A percentile compares a stretch with the other conserved stretches of the same genome.
phyloP scores from a whole-genome alignment of 2,888 invertebrate species.

The Stenolophus ochropezus region DNA sequence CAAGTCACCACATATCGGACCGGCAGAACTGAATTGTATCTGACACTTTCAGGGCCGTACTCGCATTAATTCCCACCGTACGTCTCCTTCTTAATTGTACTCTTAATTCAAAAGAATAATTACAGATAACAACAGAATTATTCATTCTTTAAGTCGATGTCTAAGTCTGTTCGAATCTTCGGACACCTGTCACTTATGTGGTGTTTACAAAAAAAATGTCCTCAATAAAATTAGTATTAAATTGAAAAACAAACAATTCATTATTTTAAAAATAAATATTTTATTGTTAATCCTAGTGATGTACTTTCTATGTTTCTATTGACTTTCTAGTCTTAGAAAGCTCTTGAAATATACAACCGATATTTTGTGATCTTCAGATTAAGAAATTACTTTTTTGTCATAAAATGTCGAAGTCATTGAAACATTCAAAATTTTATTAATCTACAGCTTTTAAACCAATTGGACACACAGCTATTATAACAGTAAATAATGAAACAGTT shows the following conservation, averaged over 20 bases:
- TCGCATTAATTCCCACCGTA: neutral
- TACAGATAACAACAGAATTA: no score
- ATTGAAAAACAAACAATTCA: neutral
- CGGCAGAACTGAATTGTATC: slow-evolving; percentile 52
- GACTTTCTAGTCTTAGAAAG: neutral
- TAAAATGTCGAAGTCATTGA: neutral
- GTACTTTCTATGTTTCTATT: neutral
- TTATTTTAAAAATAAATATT: neutral
- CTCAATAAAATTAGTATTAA: neutral
- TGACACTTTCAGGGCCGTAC: slow-evolving; percentile 49
- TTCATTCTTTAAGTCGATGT: no score
- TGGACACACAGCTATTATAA: no score
- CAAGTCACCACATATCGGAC: slow-evolving; percentile 70
- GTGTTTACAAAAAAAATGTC: no score
- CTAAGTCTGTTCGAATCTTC: no score
- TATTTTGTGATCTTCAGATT: neutral
- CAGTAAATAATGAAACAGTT: no score
- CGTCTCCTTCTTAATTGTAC: neutral
- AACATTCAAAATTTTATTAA: no score
- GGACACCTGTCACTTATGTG: no score
- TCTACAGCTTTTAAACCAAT: no score
- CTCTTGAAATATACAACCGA: neutral
- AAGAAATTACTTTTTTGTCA: neutral
- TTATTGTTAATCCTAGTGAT: neutral
- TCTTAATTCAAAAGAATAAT: no score